Evolutionary conservation across 2,888 invertebrate species (phyloP).

Genomic region (Hirudinaria manillensis): DNA sequence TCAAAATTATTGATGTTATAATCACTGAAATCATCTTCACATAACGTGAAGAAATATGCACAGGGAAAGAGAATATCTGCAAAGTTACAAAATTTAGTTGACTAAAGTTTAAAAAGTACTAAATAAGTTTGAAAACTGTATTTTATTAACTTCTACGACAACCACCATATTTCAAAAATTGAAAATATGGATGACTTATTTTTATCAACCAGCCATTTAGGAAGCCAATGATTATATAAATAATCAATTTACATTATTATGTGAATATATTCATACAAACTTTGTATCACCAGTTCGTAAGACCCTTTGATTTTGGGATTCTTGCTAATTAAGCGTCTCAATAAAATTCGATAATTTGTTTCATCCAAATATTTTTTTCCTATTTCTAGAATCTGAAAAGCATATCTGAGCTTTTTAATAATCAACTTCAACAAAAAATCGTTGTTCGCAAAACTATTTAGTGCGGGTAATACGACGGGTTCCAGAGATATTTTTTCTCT

Average conservation of each 20-base stretch:
- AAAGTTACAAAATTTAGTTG: neutral
- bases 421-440: neutral
- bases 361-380: neutral
- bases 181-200: no score
- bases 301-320: no score
- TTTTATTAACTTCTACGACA: neutral
- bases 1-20: neutral
- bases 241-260: no score
- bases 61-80: neutral
- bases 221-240: no score
- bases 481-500: neutral
- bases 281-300: no score
- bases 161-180: no score
- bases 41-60: neutral
- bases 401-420: neutral
- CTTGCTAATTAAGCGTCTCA: constrained; percentile 9
- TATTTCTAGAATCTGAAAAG: no score
- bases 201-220: no score
- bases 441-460: neutral
- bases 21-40: neutral
- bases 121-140: neutral
- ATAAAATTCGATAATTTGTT: neutral
- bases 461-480: neutral
- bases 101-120: neutral
- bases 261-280: no score